Base-by-base conservation (phyloP, 2,888 invertebrate genomes). In the Oegoconia quadripuncta region DNA sequence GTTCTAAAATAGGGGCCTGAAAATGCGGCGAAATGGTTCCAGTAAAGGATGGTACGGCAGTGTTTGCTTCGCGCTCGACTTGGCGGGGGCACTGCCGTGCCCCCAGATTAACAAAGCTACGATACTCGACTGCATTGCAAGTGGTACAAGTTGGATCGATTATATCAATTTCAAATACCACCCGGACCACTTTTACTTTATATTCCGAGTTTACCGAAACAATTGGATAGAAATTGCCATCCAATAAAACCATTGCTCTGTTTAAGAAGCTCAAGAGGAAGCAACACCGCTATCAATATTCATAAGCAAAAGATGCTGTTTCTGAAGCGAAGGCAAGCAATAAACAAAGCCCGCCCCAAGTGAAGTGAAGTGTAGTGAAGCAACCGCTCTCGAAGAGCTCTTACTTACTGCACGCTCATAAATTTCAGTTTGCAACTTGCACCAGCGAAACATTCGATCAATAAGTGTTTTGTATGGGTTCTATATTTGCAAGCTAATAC, bases 391-490 rank as follows among this genome's bases (percentile, higher is more conserved):
- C 57, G 49, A 67, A 68, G 71, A 75, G 74, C 71, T 74, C 74
- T 76, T 73, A 72, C 73, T 75, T 74, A 73, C 64, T 59, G 61
- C 59, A 61, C 59, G 66, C 74, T 75, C 86, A 79, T 86, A 84
- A 86, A 86, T 86, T 84, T 78, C 74, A 80, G 81, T 83, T 86
- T 82, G 76, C 74, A 84, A 86, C 69, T 86, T 80, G 82, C 79
- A 78, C 56, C 64, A 66, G 73, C 68, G 73, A 68, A 80, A 76
- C 78, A 75, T 80, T 82, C 79, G 84, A 86, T 86, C 84, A 84
- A 84, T 86, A 83, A 74, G 75, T 72, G 67, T 81, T 84, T 86
- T 86, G 81, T 84, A 86, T 71, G 82, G 86, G 64, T 79, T 86
- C 83, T 75, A 77, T 84, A 83, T 83, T 83, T 84, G 82, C 82